Conservation (phyloP, 2,888 invertebrate genomes). For the Lymantria monacha region DNA sequence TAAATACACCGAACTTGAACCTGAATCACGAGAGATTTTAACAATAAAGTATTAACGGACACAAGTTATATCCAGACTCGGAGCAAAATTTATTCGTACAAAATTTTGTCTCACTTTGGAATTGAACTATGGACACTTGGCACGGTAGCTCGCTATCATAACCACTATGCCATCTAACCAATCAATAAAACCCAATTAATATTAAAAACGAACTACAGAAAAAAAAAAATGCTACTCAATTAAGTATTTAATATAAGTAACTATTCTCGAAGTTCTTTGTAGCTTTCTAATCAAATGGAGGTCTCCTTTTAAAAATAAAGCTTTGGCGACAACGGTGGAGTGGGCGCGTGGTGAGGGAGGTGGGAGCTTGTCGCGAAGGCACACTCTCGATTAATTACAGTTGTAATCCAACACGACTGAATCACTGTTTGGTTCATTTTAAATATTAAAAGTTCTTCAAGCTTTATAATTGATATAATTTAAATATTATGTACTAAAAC, state of each 20-base stretch:
- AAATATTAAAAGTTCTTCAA: constrained; percentile 6
- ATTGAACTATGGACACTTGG: too few species aligned
- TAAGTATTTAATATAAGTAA: constrained; percentile 37
- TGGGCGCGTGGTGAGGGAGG: background rate
- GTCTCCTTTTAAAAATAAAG: constrained; percentile 47
- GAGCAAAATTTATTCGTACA: too few species aligned
- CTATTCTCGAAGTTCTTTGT: constrained; percentile 41
- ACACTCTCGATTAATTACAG: constrained; percentile 58
- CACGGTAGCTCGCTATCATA: too few species aligned
- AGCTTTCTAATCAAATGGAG: constrained; percentile 53
- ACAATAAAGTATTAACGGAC: too few species aligned
- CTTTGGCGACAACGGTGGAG: constrained; percentile 9
- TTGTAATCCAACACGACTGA: constrained; percentile 41
- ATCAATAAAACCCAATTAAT: too few species aligned
- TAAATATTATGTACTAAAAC: too few species aligned
- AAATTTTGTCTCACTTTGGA: too few species aligned
- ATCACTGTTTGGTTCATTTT: constrained; percentile 21
- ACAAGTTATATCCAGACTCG: too few species aligned
- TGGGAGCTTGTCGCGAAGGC: constrained; percentile 40
- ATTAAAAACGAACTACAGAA: background rate
- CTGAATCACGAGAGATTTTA: too few species aligned
- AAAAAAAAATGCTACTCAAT: constrained; percentile 19
- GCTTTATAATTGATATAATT: background rate
- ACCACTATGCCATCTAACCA: too few species aligned
- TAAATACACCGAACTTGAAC: too few species aligned